These are phyloP conservation scores for Cerceris ruficornis DNA, from an alignment of 2,888 invertebrate genomes.

Conservation along the genomic window DNA sequence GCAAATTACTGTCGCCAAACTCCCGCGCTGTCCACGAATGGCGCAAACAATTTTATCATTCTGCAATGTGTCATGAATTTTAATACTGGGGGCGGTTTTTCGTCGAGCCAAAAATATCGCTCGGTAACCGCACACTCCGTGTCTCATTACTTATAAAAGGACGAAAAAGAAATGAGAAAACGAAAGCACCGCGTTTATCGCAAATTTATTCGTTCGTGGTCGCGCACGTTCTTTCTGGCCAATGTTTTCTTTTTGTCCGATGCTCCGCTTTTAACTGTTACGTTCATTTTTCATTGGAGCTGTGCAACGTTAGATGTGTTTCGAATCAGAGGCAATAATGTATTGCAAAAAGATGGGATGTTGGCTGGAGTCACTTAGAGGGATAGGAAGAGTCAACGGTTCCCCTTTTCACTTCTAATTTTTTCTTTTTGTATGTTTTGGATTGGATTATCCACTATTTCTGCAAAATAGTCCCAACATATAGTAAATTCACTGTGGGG, in stretches of 20 bases:
- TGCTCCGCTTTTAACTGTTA: background rate
- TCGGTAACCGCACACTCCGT: background rate
- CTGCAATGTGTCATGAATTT: slow-evolving; percentile 4
- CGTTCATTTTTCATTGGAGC: background rate
- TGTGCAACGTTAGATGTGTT: no score
- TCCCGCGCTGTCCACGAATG: background rate
- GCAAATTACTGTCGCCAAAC: background rate
- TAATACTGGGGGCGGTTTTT: background rate
- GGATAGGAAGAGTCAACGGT: no score
- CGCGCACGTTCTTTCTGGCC: background rate
- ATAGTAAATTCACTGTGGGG: no score
- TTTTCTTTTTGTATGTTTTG: no score
- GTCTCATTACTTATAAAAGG: slow-evolving; percentile 4
- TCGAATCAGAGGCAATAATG: no score
- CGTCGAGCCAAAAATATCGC: background rate
- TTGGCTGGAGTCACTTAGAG: no score
- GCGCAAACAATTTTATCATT: background rate
- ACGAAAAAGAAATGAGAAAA: background rate
- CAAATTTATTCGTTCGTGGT: slow-evolving; percentile 6
- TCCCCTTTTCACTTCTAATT: no score
- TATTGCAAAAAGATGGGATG: no score
- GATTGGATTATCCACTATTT: no score
- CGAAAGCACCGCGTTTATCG: slow-evolving; percentile 11
- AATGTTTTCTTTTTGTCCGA: background rate
- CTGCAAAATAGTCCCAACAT: no score